Evolutionary conservation across 2,888 invertebrate genomes (phyloP).

Genomic region (Anoplius nigerrimus): DNA sequence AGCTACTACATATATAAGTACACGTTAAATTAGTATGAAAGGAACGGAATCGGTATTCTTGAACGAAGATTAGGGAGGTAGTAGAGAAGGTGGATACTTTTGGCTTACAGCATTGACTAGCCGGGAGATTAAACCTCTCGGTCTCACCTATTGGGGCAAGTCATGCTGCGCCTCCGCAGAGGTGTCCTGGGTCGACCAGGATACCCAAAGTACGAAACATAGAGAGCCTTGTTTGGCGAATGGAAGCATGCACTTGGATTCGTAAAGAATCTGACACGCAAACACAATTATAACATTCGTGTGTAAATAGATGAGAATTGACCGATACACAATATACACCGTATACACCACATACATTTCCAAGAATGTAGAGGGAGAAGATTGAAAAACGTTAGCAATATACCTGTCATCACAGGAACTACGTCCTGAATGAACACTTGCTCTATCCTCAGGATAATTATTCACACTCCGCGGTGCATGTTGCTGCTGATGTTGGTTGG

Average conservation of each 20-base stretch:
- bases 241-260: slow-evolving; percentile 68
- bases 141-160: slow-evolving; percentile 70
- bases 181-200: slow-evolving; percentile 62
- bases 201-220: slow-evolving; percentile 67
- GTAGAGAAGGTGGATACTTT: neutral
- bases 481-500: slow-evolving; percentile 68
- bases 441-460: slow-evolving; percentile 80
- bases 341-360: slow-evolving; percentile 9
- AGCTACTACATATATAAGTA: no score
- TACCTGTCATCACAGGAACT: slow-evolving; percentile 87
- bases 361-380: slow-evolving; percentile 13
- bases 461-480: slow-evolving; percentile 59
- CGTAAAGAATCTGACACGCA: slow-evolving; percentile 67
- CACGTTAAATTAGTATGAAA: no score
- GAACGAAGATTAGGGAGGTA: neutral
- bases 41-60: no score
- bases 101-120: slow-evolving; percentile 39
- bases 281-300: slow-evolving; percentile 43
- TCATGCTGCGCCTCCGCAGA: slow-evolving; percentile 59
- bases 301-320: slow-evolving; percentile 6
- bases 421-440: slow-evolving; percentile 88
- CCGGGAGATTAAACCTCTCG: slow-evolving; percentile 47
- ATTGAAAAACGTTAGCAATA: slow-evolving; percentile 62
- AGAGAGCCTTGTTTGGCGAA: slow-evolving; percentile 69
- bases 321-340: no score